Evolutionary conservation across 2,888 invertebrate species (phyloP).

Genomic region (Formica aserva): DNA sequence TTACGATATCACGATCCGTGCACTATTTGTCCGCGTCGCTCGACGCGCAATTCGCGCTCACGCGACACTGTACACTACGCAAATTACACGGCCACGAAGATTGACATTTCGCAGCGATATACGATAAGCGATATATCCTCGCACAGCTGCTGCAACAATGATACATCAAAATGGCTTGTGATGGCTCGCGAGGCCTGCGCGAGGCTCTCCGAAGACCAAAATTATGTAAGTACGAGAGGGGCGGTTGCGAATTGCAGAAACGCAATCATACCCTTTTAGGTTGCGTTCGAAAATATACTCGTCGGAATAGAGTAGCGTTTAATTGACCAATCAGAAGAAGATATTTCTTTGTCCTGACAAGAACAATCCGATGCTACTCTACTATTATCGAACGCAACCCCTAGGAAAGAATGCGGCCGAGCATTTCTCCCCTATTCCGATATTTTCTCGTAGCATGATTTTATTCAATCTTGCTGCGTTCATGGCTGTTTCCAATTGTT

Average conservation of each 20-base stretch:
- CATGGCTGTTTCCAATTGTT: background rate
- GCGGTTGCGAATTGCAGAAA: background rate
- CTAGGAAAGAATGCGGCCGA: background rate
- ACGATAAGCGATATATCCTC: conserved; percentile 79
- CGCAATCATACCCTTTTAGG: too few relatives aligned
- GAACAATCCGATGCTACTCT: background rate
- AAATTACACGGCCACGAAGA: conserved; percentile 70
- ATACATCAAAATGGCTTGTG: conserved; percentile 82
- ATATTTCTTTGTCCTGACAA: background rate
- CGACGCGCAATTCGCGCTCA: background rate
- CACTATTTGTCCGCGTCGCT: background rate
- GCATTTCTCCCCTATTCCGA: background rate
- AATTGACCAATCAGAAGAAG: background rate
- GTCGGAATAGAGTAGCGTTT: background rate
- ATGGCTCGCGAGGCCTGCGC: conserved; percentile 20
- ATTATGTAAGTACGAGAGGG: conserved; percentile 56
- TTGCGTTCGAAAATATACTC: too few relatives aligned
- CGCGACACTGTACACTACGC: conserved; percentile 61
- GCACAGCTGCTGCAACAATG: conserved; percentile 84
- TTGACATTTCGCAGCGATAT: conserved; percentile 81
- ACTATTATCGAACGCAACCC: background rate
- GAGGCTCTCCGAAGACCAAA: conserved; percentile 55
- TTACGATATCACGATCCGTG: background rate
- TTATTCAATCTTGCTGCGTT: background rate
- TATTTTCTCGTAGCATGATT: background rate